Evolutionary conservation across 2,113 vertebrate genomes (phyloP).

Genomic region (Fukomys damarensis): DNA sequence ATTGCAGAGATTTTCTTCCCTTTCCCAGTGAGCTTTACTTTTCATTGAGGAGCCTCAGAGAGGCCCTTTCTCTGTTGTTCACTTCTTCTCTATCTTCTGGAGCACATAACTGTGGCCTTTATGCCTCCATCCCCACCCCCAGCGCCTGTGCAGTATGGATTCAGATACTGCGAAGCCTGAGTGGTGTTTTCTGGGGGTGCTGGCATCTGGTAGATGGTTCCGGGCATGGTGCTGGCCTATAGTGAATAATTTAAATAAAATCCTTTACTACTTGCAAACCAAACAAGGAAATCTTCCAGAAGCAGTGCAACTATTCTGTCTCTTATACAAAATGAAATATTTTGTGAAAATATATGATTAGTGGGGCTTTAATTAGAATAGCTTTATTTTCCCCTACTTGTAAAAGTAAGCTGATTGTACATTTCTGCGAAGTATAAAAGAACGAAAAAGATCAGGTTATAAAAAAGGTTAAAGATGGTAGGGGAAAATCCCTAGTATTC

Average conservation of each 20-base stretch:
- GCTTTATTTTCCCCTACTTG: background rate
- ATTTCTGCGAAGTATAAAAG: background rate
- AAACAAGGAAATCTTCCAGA: slow-evolving; percentile 24
- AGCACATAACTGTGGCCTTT: too few species aligned
- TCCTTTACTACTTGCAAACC: background rate
- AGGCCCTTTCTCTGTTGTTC: too few species aligned
- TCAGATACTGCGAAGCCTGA: too few species aligned
- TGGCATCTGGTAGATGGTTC: too few species aligned
- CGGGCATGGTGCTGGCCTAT: too few species aligned
- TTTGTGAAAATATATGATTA: slow-evolving; percentile 43
- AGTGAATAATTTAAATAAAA: slow-evolving; percentile 53
- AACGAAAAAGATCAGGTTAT: background rate
- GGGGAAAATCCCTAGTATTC: background rate
- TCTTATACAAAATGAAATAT: slow-evolving; percentile 41
- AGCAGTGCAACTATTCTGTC: background rate
- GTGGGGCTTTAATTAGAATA: slow-evolving; percentile 1
- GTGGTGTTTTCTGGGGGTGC: too few species aligned
- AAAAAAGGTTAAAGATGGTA: background rate
- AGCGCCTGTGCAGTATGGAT: too few species aligned
- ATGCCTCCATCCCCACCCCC: too few species aligned
- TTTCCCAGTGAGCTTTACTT: too few species aligned
- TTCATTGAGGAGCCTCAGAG: too few species aligned
- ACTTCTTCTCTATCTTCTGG: too few species aligned
- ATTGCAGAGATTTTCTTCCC: too few species aligned
- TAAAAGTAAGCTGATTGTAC: slow-evolving; percentile 18